Base-by-base conservation (phyloP, 2,797 vertebrate genomes). In the Yasuhikotakia modesta region DNA sequence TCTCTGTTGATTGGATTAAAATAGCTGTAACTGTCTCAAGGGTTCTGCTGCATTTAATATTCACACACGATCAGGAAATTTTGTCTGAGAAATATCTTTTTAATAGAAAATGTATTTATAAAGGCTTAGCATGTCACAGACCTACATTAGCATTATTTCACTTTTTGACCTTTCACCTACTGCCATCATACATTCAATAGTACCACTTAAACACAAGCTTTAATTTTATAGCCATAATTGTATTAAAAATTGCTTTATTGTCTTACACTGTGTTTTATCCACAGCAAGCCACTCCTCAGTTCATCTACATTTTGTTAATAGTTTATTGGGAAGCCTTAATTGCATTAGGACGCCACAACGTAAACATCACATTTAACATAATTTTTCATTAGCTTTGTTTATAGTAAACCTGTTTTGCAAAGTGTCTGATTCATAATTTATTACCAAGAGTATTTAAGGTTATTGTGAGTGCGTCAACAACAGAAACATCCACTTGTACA, bases 381-480 rank as follows among this genome's bases (percentile, higher is more conserved):
- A 19, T 39, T 35, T 12, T 63, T 63, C 32, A 63, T 63, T 19
- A 63, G 35, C 30, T 35, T 39, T 63, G 60, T 63, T 63, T 63
- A 63, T 35, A 35, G 30, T 63, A 63, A 4, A 17, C 35, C 10
- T 17, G 30, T 1, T 63, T 63, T 19, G n/a, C n/a, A n/a, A n/a
- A n/a, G n/a, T n/a, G 60, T 35, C 30, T 63, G 60, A 63, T 35
- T 63, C 17, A n/a, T 4, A 35, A 63, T 63, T 8, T 63, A 35
- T 63, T 32, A 63, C 22, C 14, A 4, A 10, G 8, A 7, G 1
- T 35, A 63, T 63, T 63, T 63, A 63, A 32, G 19, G 60, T 7
- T 0, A 63, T 35, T 17, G 5, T 6, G 30, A 63, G 17, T 63
- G 17, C 32, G 16, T 17, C 30, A 10, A 63, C 6, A 10, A 35